Evolutionary conservation across 2,797 vertebrate genomes (phyloP).

Genomic region (Gila robusta): DNA sequence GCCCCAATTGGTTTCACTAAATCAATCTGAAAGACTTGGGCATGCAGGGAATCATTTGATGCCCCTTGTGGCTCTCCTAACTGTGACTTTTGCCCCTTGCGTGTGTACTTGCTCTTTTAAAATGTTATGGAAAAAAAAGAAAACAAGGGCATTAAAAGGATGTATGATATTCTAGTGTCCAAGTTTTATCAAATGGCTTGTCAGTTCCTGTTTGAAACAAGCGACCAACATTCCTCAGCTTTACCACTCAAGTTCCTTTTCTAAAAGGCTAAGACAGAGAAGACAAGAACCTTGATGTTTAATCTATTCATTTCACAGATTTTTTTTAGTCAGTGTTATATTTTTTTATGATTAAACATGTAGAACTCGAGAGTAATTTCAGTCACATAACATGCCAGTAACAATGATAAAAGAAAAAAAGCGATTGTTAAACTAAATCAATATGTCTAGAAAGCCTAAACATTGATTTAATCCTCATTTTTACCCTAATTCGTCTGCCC

Average conservation of each 20-base stretch:
- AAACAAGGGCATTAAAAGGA: background rate
- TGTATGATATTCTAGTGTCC: background rate
- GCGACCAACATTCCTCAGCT: background rate
- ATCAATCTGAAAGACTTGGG: constrained; percentile 71
- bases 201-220: background rate
- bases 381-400: background rate
- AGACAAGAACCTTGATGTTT: background rate
- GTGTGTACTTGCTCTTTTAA: constrained; percentile 18
- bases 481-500: constrained; percentile 46
- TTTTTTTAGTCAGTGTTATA: background rate
- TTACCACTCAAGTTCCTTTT: background rate
- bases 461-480: constrained; percentile 56
- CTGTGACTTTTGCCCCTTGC: constrained; percentile 49
- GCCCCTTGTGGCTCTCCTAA: constrained; percentile 58
- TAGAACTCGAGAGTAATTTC: background rate
- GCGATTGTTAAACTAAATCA: constrained; percentile 5
- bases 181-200: background rate
- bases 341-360: background rate
- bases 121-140: background rate
- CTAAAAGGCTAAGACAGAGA: background rate
- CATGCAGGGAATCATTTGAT: constrained; percentile 70
- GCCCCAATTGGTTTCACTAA: constrained; percentile 79
- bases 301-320: background rate
- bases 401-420: background rate
- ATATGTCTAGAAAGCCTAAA: constrained; percentile 50